Evolutionary conservation across 2,888 invertebrate genomes (phyloP), one percentile per base, ranked within the genome.

Genomic region (Amblyteles armatorius): DNA sequence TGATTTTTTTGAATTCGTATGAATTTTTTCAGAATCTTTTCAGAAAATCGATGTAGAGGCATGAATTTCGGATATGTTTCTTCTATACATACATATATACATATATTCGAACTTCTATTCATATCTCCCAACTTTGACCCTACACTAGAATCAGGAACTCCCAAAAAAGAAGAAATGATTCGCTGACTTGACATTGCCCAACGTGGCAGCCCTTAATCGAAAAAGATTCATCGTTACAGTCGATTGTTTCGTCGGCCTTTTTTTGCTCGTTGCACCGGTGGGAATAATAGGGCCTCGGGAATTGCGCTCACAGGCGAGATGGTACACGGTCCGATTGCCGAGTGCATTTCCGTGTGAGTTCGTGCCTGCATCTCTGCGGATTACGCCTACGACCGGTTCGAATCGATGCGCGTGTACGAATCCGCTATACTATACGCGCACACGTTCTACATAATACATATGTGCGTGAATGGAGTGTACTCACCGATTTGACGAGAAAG

Each of bases 281-380:
- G 57, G 40, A 55, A 72, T 55, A 26, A 40, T 72, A 19, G 22
- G 9, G 22, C 13, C 2, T 57, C 72, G 72, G 26, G 40, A 26
- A 60, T 73, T 73, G 40, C 26, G 40, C 26, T 16, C 33, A 57
- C 40, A 60, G 55, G 72, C 79, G 84, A 57, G 74, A 80, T 81
- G 85, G 79, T 83, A 85, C 83, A 84, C 69, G 71, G 82, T 82
- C 83, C 83, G 81, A 81, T 88, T 86, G 82, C 82, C 86, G 86
- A 91, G 87, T 90, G 89, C 88, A 87, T 90, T 90, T 89, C 90
- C 87, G 85, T 89, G 90, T 88, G 90, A 89, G 86, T 79, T 80
- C 84, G 82, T 84, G 81, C 84, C 84, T 72, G 81, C 84, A 77
- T 87, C 71, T 88, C 83, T 84, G 85, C 60, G 90, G 88, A 91